Evolutionary conservation across 2,797 vertebrate species (phyloP).

Genomic region (Eulemur coronatus): DNA sequence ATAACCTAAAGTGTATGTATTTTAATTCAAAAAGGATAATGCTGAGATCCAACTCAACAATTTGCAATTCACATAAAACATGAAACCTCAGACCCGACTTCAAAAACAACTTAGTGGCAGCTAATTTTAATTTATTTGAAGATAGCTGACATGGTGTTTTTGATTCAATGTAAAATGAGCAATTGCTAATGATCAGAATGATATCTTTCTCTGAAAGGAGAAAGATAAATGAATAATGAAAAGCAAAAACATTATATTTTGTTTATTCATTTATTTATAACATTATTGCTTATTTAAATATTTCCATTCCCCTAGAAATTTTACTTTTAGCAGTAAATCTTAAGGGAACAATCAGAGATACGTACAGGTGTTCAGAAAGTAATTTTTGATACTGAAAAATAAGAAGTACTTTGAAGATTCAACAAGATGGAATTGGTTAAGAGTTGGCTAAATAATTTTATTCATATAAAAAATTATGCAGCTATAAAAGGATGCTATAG

Average conservation of each 20-base stretch:
- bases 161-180: neutral
- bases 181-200: neutral
- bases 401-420: neutral
- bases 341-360: neutral
- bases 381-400: conserved; percentile 23
- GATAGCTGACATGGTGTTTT: conserved; percentile 5
- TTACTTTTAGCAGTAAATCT: neutral
- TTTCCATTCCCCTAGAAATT: neutral
- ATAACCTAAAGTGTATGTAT: neutral
- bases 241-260: neutral
- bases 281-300: neutral
- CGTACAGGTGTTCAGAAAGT: neutral
- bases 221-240: neutral
- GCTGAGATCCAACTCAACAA: neutral
- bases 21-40: neutral
- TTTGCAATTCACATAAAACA: neutral
- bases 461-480: neutral
- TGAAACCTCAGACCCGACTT: neutral
- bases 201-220: neutral
- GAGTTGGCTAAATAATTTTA: neutral
- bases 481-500: neutral
- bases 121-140: conserved; percentile 12
- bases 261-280: conserved; percentile 12
- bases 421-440: neutral
- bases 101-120: neutral